These are phyloP conservation scores for Eulimnadia texana DNA, from an alignment of 1,140 invertebrate species.

Conservation along the genomic window DNA sequence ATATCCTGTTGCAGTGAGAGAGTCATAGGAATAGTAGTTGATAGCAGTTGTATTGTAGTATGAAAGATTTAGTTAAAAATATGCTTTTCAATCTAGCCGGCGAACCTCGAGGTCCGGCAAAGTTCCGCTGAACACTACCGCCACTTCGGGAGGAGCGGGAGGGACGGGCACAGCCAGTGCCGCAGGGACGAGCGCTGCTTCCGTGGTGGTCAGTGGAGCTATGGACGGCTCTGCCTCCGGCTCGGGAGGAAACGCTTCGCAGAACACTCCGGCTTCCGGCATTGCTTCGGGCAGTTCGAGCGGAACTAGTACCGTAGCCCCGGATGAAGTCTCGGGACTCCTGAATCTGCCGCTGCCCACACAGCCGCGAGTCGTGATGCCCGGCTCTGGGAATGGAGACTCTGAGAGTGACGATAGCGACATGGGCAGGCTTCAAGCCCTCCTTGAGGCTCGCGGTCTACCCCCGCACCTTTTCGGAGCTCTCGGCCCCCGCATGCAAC, in stretches of 20 bases:
- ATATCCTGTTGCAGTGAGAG: too few species aligned
- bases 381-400: neutral
- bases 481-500: slow-evolving; percentile 91
- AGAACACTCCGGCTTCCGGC: neutral
- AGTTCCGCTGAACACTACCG: slow-evolving; percentile 26
- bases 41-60: too few species aligned
- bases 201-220: slow-evolving; percentile 13
- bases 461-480: slow-evolving; percentile 91
- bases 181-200: slow-evolving; percentile 28
- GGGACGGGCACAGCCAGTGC: slow-evolving; percentile 26
- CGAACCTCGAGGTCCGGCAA: slow-evolving; percentile 42
- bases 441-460: slow-evolving; percentile 79
- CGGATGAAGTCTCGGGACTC: slow-evolving; percentile 5
- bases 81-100: too few species aligned
- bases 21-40: too few species aligned
- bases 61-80: too few species aligned
- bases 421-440: slow-evolving; percentile 71
- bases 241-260: neutral
- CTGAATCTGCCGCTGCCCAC: neutral
- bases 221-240: neutral
- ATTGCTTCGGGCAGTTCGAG: neutral
- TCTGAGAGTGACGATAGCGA: slow-evolving; percentile 55
- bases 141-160: slow-evolving; percentile 23
- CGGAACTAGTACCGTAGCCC: slow-evolving; percentile 4
- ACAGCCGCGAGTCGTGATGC: neutral